A percentile compares a stretch with the other conserved stretches of the same genome.
These are phyloP conservation scores for Percopsis omiscomaycus DNA, from an alignment of 2,797 vertebrate species.

Conservation along the genomic window DNA sequence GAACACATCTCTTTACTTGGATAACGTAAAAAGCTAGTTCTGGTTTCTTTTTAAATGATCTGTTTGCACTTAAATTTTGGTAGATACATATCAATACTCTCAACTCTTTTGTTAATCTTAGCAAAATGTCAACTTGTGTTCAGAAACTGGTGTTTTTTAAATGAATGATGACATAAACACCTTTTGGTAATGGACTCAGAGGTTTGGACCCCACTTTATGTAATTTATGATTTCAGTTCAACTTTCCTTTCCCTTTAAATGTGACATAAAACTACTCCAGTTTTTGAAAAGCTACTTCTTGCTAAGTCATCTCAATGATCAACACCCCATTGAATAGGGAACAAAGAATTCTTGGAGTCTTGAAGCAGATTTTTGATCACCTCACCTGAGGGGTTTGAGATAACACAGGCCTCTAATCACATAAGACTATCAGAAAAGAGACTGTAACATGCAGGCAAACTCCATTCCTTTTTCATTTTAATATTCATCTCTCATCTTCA, in stretches of 20 bases:
- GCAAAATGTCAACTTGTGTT: too few relatives aligned
- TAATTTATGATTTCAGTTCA: too few relatives aligned
- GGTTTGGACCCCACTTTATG: too few relatives aligned
- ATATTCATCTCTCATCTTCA: slow-evolving; percentile 39
- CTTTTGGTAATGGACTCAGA: too few relatives aligned
- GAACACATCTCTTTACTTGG: too few relatives aligned
- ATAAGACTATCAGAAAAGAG: slow-evolving; percentile 8
- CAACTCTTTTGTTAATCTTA: too few relatives aligned
- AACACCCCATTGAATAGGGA: background rate
- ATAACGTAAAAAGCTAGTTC: too few relatives aligned
- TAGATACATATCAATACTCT: too few relatives aligned
- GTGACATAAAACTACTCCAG: slow-evolving; percentile 5
- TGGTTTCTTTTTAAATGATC: too few relatives aligned
- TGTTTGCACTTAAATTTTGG: too few relatives aligned
- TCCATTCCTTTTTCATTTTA: slow-evolving; percentile 24
- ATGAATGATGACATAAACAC: too few relatives aligned
- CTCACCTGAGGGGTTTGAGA: slow-evolving; percentile 32
- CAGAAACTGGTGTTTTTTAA: too few relatives aligned
- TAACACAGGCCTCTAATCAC: slow-evolving; percentile 30
- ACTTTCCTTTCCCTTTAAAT: background rate
- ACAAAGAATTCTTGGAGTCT: slow-evolving; percentile 3
- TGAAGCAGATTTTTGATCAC: background rate
- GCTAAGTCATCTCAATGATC: slow-evolving; percentile 1
- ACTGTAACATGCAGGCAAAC: slow-evolving; percentile 24
- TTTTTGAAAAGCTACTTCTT: background rate